Evolutionary conservation across 2,888 invertebrate genomes (phyloP), one percentile per base, ranked within the genome.

Genomic region (Volucella inflata): DNA sequence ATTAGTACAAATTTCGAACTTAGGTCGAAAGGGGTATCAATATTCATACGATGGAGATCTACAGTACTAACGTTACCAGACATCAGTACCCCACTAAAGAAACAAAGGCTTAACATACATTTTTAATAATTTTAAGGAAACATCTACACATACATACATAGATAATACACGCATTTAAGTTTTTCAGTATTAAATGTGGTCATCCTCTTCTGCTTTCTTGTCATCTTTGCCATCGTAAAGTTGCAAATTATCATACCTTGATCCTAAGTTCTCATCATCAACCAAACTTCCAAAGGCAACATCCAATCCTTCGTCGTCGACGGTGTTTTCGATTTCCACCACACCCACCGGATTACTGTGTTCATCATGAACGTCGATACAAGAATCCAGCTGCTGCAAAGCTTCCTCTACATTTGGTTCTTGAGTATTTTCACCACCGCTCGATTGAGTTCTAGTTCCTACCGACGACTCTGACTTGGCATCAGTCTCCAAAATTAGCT

Each of bases 401-500:
- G 51, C 42, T 4, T 65, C 38, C 11, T 81, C 53, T 2, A 38
- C 21, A 11, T 80, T 70, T 1, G 53, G 46, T 3, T 42, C 59
- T 21, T 36, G 10, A 10, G 8, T 12, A 38, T 36, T 36, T 0
- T 70, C 57, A 10, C 72, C 55, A 21, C 12, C 36, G 62, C 70
- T 81, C 0, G 71, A 71, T 2, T 71, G 71, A 8, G 84, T 60
- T n/a, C 60, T 64, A 8, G 67, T 70, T 10, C n/a, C 42, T 10
- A 87, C 4, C 6, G 87, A 88, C 1, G 88, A 88, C 38, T 87
- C 78, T 10, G 88, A 88, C 48, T 71, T 55, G 1, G 87, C 88
- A 64, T 88, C 87, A 2, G 87, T 81, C 77, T 88, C 88, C 40
- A 88, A 76, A n/a, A 88, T 87, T 0, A 87, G 21, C 42, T 87